Percentiles rank a stretch among this genome's conserved stretches.
Evolutionary conservation across 1,140 invertebrate species (phyloP).

Genomic region (Melipona quadrifasciata): DNA sequence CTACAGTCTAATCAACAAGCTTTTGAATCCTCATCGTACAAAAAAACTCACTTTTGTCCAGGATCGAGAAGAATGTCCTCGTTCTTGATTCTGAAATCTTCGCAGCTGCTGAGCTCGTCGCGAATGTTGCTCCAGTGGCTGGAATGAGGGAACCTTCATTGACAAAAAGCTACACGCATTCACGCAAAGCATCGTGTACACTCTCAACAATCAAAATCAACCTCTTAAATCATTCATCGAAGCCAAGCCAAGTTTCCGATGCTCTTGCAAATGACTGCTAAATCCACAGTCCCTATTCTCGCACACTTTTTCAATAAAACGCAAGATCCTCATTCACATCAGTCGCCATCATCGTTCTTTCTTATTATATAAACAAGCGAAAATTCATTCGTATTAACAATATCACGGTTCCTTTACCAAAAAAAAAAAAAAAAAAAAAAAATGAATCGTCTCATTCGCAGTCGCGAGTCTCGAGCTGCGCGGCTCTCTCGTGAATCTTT

Average conservation of each 20-base stretch:
- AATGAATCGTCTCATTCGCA: neutral
- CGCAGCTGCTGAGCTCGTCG: conserved; percentile 14
- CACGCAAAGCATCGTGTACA: conserved; percentile 38
- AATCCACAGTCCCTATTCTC: neutral
- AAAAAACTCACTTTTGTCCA: conserved; percentile 51
- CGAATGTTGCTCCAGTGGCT: conserved; percentile 48
- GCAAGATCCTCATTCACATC: neutral
- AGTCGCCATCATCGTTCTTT: neutral
- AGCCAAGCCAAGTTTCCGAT: neutral
- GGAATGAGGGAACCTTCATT: conserved; percentile 48
- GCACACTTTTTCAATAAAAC: conserved; percentile 20
- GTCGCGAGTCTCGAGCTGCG: neutral
- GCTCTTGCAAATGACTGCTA: conserved; percentile 12
- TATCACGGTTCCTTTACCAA: neutral
- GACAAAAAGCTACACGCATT: conserved; percentile 47
- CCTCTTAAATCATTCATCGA: neutral
- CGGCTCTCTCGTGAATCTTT: conserved; percentile 61
- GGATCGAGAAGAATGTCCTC: conserved; percentile 28
- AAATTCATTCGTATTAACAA: neutral
- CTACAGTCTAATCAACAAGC: too few species aligned
- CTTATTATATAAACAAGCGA: conserved; percentile 14
- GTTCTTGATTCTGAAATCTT: conserved; percentile 39
- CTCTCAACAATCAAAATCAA: conserved; percentile 14
- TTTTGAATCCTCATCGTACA: neutral
- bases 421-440: neutral